Evolutionary conservation across 2,113 vertebrate species (phyloP).

Genomic region (Dinomys branickii): DNA sequence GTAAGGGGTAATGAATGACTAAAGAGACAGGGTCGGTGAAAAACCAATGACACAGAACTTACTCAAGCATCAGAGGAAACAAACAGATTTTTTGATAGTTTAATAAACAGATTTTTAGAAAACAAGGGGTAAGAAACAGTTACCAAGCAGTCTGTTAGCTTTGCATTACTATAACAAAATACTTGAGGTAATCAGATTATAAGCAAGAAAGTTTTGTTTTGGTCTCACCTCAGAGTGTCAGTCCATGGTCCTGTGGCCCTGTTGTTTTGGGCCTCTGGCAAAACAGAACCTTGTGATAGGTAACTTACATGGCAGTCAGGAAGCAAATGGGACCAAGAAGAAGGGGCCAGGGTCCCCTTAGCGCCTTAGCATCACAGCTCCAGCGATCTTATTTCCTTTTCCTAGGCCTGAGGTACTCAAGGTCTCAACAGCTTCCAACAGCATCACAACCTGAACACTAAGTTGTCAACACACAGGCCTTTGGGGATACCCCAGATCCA

Average conservation of each 20-base stretch:
- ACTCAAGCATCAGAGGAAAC: background rate
- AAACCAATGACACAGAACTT: background rate
- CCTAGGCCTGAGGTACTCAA: background rate
- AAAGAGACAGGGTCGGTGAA: background rate
- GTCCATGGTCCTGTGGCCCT: background rate
- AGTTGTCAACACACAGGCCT: too few relatives aligned
- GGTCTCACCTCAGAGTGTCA: background rate
- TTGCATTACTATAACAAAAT: background rate
- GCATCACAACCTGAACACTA: too few relatives aligned
- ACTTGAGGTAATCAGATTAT: background rate
- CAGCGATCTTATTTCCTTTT: background rate
- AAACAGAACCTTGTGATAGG: background rate
- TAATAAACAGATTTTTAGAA: slow-evolving; percentile 29
- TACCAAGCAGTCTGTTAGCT: background rate
- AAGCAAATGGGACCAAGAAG: background rate
- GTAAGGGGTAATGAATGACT: background rate
- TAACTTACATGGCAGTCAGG: background rate
- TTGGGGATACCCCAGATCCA: background rate
- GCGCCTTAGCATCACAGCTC: background rate
- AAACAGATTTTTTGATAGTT: background rate
- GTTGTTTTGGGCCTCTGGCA: background rate
- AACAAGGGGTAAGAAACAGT: background rate
- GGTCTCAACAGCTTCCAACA: background rate
- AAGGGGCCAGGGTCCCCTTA: background rate
- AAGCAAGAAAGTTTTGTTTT: background rate